Evolutionary conservation across 2,113 vertebrate genomes (phyloP).

Genomic region (Electrona antarctica): DNA sequence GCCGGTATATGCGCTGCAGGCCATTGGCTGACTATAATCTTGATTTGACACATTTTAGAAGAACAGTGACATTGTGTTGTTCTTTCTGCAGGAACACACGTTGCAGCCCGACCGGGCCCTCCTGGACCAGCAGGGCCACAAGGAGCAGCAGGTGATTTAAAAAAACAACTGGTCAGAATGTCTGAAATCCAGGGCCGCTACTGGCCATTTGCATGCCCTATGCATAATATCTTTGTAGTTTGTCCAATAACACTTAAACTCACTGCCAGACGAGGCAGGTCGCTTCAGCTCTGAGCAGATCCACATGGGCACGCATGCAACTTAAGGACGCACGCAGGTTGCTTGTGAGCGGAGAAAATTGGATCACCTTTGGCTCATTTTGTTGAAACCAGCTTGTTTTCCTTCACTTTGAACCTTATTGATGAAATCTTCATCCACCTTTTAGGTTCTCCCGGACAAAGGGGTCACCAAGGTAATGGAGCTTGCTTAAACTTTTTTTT

Average conservation of each 20-base stretch:
- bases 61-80: constrained; percentile 7
- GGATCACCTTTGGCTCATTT: neutral
- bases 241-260: too few relatives aligned
- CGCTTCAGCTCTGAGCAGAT: too few relatives aligned
- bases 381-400: neutral
- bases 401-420: neutral
- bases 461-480: constrained; percentile 82
- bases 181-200: too few relatives aligned
- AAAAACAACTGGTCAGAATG: neutral
- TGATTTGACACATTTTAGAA: neutral
- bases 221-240: too few relatives aligned
- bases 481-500: neutral
- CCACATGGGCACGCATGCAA: too few relatives aligned
- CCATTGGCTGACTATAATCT: too few relatives aligned
- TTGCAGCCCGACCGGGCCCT: constrained; percentile 76
- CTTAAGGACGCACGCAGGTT: too few relatives aligned
- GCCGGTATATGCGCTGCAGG: too few relatives aligned
- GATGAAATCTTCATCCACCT: constrained; percentile 7
- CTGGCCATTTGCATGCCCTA: too few relatives aligned
- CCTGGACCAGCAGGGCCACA: constrained; percentile 83
- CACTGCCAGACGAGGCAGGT: too few relatives aligned
- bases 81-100: constrained; percentile 76
- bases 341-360: too few relatives aligned
- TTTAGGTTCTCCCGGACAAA: constrained; percentile 81
- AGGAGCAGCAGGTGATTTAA: constrained; percentile 81